These are phyloP conservation scores for Lathronympha strigana DNA, from an alignment of 2,888 invertebrate genomes.

Conservation along the genomic window DNA sequence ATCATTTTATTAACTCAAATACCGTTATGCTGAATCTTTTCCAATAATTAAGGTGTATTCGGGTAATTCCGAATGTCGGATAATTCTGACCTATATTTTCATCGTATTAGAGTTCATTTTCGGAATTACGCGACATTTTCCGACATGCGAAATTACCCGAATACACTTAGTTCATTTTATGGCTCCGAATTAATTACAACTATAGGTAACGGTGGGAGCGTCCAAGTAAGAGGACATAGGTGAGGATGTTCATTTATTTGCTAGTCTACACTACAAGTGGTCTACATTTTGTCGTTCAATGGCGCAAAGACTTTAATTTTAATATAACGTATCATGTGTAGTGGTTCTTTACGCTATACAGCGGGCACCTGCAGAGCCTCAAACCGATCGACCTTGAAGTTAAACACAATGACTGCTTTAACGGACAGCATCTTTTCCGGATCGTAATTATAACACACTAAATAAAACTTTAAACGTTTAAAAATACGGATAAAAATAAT, in stretches of 20 bases:
- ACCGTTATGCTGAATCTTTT: no score
- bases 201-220: no score
- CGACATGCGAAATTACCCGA: no score
- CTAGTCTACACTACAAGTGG: not conserved
- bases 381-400: conserved; percentile 67
- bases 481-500: not conserved
- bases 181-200: no score
- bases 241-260: no score
- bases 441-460: conserved; percentile 47
- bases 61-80: no score
- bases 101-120: no score
- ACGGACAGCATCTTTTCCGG: conserved; percentile 58
- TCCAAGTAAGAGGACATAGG: no score
- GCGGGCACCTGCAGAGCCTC: conserved; percentile 69
- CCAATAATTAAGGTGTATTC: no score
- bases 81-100: no score
- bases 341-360: conserved; percentile 13
- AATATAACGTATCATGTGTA: conserved; percentile 23
- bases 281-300: not conserved
- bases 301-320: not conserved
- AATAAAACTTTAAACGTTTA: conserved; percentile 31
- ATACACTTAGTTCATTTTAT: no score
- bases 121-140: no score
- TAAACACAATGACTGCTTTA: conserved; percentile 65
- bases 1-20: not conserved